These are phyloP conservation scores for Drosophila conformis DNA, from an alignment of 2,888 invertebrate species.

Conservation along the genomic window DNA sequence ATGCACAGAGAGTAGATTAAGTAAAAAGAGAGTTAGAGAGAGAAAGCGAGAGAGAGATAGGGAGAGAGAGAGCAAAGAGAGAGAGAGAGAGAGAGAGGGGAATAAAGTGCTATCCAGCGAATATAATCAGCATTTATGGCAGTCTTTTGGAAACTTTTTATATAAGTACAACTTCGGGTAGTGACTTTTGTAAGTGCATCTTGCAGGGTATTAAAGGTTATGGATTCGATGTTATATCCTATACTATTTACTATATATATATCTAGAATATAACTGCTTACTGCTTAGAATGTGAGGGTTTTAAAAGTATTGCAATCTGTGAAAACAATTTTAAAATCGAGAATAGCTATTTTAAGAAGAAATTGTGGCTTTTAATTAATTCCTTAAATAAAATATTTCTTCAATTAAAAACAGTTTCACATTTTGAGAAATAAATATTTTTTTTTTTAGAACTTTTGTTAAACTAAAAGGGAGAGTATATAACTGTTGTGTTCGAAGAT, in stretches of 20 bases:
- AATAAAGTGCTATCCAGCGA: slow-evolving; percentile 10
- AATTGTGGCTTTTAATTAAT: not conserved
- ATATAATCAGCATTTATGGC: slow-evolving; percentile 76
- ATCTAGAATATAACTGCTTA: not conserved
- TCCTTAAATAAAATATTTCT: not conserved
- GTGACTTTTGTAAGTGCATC: slow-evolving; percentile 18
- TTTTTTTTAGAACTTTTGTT: not conserved
- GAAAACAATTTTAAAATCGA: not conserved
- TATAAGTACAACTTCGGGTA: slow-evolving; percentile 6
- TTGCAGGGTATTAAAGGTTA: not conserved
- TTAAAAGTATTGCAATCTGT: not conserved
- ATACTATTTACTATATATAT: not conserved
- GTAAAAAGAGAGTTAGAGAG: not conserved
- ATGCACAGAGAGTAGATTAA: not conserved
- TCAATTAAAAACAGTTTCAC: not conserved
- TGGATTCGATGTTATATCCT: not conserved
- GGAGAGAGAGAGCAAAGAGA: not conserved
- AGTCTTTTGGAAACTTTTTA: slow-evolving; percentile 42
- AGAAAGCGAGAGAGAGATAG: not conserved
- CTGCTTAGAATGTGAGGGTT: not conserved
- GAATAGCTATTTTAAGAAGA: not conserved
- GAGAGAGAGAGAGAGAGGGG: not conserved
- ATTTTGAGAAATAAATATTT: not conserved
- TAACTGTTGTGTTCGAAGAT: not conserved
- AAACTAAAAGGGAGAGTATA: slow-evolving; percentile 25